These are phyloP conservation scores for Caenorhabditis sp. DNA, from an alignment of 2,888 invertebrate genomes.

Conservation along the genomic window DNA sequence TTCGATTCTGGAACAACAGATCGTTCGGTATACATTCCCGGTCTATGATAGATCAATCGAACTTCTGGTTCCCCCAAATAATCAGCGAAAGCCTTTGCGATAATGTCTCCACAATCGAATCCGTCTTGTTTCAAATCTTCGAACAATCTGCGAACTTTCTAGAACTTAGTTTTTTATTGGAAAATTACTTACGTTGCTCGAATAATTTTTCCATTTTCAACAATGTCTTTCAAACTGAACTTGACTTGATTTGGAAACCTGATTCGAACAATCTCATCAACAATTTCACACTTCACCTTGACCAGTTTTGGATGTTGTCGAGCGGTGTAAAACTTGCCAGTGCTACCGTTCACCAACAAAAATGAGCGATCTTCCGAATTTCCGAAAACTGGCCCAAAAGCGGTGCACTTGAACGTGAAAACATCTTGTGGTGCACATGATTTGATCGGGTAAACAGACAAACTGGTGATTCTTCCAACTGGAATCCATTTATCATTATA, in stretches of 20 bases:
- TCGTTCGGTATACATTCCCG: conserved; percentile 43
- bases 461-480: conserved; percentile 43
- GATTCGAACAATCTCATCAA: conserved; percentile 15
- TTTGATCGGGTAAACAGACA: conserved; percentile 49
- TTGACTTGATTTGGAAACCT: conserved; percentile 15
- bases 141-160: conserved; percentile 37
- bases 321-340: conserved; percentile 48
- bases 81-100: conserved; percentile 29
- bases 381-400: conserved; percentile 24
- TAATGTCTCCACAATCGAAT: conserved; percentile 49
- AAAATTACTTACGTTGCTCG: conserved; percentile 33
- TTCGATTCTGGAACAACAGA: conserved; percentile 21
- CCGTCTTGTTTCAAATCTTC: conserved; percentile 44
- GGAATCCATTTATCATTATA: conserved; percentile 41
- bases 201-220: conserved; percentile 20
- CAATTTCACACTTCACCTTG: conserved; percentile 20
- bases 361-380: conserved; percentile 45
- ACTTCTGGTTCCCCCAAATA: conserved; percentile 39
- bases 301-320: conserved; percentile 45
- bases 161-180: background rate
- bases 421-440: conserved; percentile 36
- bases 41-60: conserved; percentile 29
- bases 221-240: conserved; percentile 29
- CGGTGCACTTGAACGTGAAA: conserved; percentile 45
- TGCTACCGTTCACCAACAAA: conserved; percentile 33